Percentiles rank a stretch among this genome's conserved stretches.
Conservation (phyloP, 2,113 vertebrate genomes). For the Alexandromys fortis region DNA sequence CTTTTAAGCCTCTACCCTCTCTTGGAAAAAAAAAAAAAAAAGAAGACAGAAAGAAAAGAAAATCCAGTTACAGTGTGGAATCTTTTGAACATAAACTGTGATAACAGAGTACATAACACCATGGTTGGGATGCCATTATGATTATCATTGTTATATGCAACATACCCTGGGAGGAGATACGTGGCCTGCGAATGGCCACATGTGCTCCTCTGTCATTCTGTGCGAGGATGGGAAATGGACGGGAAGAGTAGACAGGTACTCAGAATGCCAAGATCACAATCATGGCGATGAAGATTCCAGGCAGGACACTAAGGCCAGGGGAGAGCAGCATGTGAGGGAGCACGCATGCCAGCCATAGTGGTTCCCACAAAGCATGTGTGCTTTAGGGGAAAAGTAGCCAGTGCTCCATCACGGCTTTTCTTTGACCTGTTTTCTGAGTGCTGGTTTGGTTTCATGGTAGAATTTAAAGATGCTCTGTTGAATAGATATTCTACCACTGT, state of each 20-base stretch:
- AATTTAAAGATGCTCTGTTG: not conserved
- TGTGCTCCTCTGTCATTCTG: not conserved
- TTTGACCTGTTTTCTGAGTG: not conserved
- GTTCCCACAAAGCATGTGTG: not conserved
- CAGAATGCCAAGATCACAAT: not conserved
- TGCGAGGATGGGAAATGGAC: not conserved
- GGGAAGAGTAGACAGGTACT: not conserved
- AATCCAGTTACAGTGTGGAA: not conserved
- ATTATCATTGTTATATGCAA: no score
- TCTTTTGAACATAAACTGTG: conserved; percentile 20
- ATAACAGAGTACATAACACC: not conserved
- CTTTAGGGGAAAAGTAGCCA: not conserved
- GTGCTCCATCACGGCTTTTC: not conserved
- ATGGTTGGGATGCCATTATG: not conserved
- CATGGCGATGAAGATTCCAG: not conserved
- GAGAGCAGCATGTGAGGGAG: not conserved
- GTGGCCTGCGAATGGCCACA: not conserved
- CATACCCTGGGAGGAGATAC: not conserved
- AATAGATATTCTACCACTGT: conserved; percentile 3
- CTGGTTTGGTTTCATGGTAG: not conserved
- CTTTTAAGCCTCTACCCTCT: not conserved
- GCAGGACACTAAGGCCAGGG: not conserved
- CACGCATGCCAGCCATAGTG: not conserved
- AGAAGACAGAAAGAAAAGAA: not conserved
- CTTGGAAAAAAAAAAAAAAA: not conserved